These are phyloP conservation scores for Gorsachius magnificus DNA, from an alignment of 2,797 vertebrate species.

Conservation along the genomic window DNA sequence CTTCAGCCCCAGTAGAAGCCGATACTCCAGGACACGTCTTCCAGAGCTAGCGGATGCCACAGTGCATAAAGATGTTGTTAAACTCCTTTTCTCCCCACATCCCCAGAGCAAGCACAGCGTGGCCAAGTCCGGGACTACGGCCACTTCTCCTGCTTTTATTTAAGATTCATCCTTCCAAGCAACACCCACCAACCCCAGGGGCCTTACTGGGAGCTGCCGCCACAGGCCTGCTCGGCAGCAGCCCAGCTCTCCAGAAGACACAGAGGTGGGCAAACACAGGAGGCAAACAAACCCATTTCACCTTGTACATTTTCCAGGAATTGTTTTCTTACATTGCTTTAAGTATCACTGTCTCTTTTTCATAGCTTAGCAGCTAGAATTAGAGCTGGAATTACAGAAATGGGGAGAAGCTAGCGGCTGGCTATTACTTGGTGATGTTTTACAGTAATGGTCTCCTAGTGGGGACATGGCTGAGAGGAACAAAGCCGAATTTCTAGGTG, in stretches of 20 bases:
- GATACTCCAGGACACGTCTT: neutral
- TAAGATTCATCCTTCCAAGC: rapidly evolving
- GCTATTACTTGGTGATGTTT: neutral
- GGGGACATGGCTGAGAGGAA: rapidly evolving
- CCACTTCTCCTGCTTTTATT: no score
- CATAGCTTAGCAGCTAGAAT: neutral
- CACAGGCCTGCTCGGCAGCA: neutral
- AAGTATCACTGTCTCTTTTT: neutral
- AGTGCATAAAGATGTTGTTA: no score
- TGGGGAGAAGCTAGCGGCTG: neutral
- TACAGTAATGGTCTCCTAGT: rapidly evolving
- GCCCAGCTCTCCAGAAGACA: rapidly evolving
- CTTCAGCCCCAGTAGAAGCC: neutral
- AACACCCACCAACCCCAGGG: rapidly evolving
- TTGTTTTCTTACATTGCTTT: neutral
- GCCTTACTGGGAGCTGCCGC: rapidly evolving
- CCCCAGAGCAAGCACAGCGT: rapidly evolving
- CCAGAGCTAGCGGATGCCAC: neutral
- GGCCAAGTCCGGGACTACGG: no score
- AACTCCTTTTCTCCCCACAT: rapidly evolving
- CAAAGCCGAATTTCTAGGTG: neutral
- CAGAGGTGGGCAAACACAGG: neutral
- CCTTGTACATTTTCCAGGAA: neutral
- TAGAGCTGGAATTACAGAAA: neutral
- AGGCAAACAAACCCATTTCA: neutral